Conservation (phyloP, 2,888 invertebrate genomes). For the Nasonia oneida region DNA sequence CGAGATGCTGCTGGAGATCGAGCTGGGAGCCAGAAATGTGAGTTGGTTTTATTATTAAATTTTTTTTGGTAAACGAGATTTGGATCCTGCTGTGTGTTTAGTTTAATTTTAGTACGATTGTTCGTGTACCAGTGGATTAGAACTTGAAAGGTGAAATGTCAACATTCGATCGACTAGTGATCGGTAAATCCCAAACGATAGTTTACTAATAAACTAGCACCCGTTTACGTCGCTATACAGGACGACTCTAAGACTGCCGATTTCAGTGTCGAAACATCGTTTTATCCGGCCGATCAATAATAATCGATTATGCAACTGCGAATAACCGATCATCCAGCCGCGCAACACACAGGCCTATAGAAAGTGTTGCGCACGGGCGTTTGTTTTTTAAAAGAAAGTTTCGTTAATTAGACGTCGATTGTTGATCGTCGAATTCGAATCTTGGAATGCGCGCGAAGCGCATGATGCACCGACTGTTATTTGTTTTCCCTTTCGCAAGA, state of each 20-base stretch:
- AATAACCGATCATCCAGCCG: not conserved
- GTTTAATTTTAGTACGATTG: no score
- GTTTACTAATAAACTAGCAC: no score
- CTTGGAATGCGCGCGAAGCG: not conserved
- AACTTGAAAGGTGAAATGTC: no score
- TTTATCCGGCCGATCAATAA: not conserved
- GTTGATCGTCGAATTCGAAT: not conserved
- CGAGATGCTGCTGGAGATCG: slow-evolving; percentile 59
- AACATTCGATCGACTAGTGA: not conserved
- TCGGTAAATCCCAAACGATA: not conserved
- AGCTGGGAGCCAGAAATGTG: slow-evolving; percentile 51
- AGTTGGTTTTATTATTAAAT: slow-evolving; percentile 23
- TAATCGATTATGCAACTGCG: not conserved
- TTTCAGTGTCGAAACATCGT: no score
- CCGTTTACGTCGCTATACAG: no score
- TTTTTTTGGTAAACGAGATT: not conserved
- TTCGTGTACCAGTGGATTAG: no score
- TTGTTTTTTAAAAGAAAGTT: slow-evolving; percentile 8
- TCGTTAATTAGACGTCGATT: not conserved
- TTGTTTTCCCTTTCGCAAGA: slow-evolving; percentile 28
- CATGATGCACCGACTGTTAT: not conserved
- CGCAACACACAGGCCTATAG: not conserved
- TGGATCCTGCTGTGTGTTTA: not conserved
- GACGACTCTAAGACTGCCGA: no score
- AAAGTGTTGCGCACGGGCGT: not conserved